phyloP scores from a whole-genome alignment of 2,888 invertebrate genomes.

The Nomada fucata region DNA sequence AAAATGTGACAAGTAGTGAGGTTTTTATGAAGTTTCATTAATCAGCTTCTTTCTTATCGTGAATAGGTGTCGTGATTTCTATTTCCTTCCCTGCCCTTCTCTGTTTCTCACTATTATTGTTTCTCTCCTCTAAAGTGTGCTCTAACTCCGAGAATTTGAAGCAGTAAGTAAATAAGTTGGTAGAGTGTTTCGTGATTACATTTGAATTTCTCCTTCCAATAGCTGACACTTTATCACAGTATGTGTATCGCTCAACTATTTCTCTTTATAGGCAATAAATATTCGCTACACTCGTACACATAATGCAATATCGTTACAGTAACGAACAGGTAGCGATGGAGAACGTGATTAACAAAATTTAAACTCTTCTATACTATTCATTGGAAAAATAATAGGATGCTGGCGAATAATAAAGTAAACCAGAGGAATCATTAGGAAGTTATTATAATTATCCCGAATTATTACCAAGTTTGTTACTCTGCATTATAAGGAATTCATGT shows the following conservation, averaged over 20 bases:
- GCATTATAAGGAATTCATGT: too few relatives aligned
- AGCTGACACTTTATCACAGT: neutral
- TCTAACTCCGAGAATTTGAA: conserved; percentile 2
- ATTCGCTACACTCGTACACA: neutral
- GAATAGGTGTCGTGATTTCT: neutral
- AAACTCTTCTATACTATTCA: too few relatives aligned
- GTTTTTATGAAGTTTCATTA: too few relatives aligned
- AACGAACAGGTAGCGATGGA: too few relatives aligned
- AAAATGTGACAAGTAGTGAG: too few relatives aligned
- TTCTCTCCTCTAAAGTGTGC: conserved; percentile 2
- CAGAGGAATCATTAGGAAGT: too few relatives aligned
- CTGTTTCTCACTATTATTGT: neutral
- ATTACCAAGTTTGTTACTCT: too few relatives aligned
- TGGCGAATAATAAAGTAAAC: too few relatives aligned
- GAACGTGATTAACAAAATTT: neutral
- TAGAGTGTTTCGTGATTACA: conserved; percentile 21
- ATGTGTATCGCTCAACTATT: neutral
- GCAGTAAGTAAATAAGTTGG: conserved; percentile 19
- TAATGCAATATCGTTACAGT: neutral
- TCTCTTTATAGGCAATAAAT: neutral
- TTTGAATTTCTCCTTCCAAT: neutral
- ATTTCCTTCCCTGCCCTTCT: neutral
- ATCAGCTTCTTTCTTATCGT: too few relatives aligned
- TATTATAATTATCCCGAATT: too few relatives aligned
- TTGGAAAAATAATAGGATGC: too few relatives aligned